A percentile compares a stretch with the other conserved stretches of the same genome.
phyloP scores from a whole-genome alignment of 1,140 invertebrate genomes.

The Cherax destructor region DNA sequence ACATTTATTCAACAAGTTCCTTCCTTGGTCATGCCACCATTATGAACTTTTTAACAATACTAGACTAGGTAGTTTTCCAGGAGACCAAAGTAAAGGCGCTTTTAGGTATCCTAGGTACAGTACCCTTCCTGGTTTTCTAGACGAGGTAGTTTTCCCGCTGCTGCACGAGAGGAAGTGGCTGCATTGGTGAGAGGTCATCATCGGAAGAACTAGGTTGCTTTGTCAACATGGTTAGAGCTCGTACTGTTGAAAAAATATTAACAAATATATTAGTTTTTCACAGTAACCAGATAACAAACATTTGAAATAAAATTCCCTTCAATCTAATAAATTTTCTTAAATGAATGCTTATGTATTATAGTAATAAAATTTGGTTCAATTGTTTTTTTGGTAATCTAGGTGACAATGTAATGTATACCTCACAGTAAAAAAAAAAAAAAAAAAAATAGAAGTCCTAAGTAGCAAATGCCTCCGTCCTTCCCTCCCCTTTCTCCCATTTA shows the following conservation, averaged over 20 bases:
- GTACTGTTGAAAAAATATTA: constrained; percentile 78
- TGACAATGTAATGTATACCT: no score
- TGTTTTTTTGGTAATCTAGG: no score
- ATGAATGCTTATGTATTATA: no score
- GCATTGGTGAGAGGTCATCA: constrained; percentile 81
- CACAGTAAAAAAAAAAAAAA: no score
- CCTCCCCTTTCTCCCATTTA: no score
- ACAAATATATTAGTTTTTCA: neutral
- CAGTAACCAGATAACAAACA: neutral
- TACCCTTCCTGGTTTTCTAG: constrained; percentile 74
- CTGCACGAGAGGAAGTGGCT: constrained; percentile 86
- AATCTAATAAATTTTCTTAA: no score
- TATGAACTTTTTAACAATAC: constrained; percentile 23
- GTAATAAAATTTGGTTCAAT: no score
- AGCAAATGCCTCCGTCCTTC: no score
- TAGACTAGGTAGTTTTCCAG: constrained; percentile 40
- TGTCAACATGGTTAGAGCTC: constrained; percentile 84
- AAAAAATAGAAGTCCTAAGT: no score
- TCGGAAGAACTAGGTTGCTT: constrained; percentile 81
- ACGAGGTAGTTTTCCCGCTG: constrained; percentile 90
- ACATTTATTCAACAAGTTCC: neutral
- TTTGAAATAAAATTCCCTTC: no score
- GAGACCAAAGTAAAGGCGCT: constrained; percentile 31
- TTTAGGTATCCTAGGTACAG: constrained; percentile 16
- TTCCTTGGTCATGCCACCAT: constrained; percentile 10